These are phyloP conservation scores for Oceanites oceanicus DNA, from an alignment of 2,113 vertebrate species.

Conservation along the genomic window DNA sequence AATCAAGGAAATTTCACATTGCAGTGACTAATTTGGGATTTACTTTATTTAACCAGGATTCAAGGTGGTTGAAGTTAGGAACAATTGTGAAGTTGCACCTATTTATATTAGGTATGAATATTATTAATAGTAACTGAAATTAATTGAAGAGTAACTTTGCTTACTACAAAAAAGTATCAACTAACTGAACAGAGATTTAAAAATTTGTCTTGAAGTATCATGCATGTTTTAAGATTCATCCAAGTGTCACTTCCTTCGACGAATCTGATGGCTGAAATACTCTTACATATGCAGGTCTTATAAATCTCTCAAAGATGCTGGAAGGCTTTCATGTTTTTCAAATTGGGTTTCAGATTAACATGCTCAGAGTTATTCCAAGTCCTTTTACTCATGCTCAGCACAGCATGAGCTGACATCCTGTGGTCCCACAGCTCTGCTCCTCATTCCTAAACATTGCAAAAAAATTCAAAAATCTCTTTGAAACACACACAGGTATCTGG, in stretches of 20 bases:
- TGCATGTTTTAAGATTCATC: background rate
- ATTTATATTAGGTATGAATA: background rate
- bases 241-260: background rate
- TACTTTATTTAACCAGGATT: background rate
- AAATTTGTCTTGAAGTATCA: background rate
- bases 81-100: background rate
- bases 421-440: background rate
- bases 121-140: background rate
- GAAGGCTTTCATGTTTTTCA: background rate
- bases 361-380: background rate
- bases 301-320: background rate
- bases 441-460: background rate
- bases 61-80: background rate
- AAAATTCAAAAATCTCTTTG: background rate
- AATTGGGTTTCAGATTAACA: background rate
- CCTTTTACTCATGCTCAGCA: background rate
- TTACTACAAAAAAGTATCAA: background rate
- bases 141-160: background rate
- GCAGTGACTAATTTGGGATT: background rate
- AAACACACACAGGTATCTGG: background rate
- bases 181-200: background rate
- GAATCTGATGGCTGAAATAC: background rate
- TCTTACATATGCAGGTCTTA: background rate
- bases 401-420: background rate
- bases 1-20: background rate